These are phyloP conservation scores for Prionchulus punctatus DNA, from an alignment of 2,888 invertebrate genomes.

Conservation along the genomic window DNA sequence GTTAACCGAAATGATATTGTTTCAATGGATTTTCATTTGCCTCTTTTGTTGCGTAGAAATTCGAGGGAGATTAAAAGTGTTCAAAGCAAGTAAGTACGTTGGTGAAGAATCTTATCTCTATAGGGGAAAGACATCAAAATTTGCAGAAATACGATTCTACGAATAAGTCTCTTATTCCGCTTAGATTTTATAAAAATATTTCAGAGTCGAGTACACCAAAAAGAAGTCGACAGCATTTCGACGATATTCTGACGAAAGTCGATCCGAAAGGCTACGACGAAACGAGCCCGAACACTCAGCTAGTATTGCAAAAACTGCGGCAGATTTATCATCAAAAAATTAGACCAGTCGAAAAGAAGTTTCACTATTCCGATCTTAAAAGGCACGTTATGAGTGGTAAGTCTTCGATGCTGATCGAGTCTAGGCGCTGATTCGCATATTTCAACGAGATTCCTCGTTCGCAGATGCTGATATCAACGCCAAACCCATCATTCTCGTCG, in stretches of 20 bases:
- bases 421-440: constrained; percentile 59
- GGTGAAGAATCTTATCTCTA: no score
- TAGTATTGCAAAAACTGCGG: constrained; percentile 13
- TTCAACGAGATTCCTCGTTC: no score
- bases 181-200: no score
- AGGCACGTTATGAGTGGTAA: constrained; percentile 23
- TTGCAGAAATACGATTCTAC: no score
- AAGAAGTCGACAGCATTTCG: constrained; percentile 47
- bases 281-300: neutral
- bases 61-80: no score
- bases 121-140: no score
- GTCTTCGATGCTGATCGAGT: constrained; percentile 60
- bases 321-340: constrained; percentile 15
- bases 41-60: no score
- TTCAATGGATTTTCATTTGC: no score
- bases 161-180: no score
- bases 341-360: constrained; percentile 22
- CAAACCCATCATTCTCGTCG: constrained; percentile 73
- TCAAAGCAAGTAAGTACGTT: no score
- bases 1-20: no score
- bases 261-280: neutral
- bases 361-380: constrained; percentile 21
- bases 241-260: constrained; percentile 45
- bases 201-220: no score
- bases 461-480: constrained; percentile 75